Conservation (phyloP, 2,888 invertebrate genomes). For the Amphimallon solstitiale region DNA sequence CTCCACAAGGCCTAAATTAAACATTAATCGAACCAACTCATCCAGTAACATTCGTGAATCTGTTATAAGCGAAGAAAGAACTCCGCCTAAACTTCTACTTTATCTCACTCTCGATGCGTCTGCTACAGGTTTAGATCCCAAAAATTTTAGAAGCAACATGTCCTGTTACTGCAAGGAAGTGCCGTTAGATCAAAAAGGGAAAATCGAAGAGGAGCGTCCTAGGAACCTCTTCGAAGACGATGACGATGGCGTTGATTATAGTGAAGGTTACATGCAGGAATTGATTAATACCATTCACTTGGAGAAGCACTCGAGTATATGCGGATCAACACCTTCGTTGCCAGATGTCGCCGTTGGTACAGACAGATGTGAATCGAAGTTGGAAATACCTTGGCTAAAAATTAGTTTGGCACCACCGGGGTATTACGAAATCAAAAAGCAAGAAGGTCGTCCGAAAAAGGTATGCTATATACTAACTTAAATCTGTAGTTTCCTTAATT, state of each 20-base stretch:
- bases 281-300: not conserved
- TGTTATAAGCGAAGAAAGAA: not conserved
- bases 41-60: not conserved
- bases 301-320: not conserved
- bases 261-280: conserved; percentile 13
- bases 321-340: conserved; percentile 19
- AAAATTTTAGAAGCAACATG: not conserved
- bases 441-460: not conserved
- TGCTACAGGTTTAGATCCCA: conserved; percentile 13
- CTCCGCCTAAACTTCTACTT: not conserved
- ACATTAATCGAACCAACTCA: not conserved
- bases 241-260: conserved; percentile 1
- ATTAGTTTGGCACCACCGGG: conserved; percentile 28
- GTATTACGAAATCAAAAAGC: conserved; percentile 23
- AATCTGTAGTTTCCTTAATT: too few relatives aligned
- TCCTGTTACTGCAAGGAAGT: conserved; percentile 15
- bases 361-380: conserved; percentile 30
- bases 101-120: not conserved
- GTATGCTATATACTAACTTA: too few relatives aligned
- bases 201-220: not conserved
- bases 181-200: not conserved
- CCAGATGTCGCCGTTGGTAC: conserved; percentile 8
- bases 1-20: not conserved
- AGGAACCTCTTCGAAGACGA: conserved; percentile 21
- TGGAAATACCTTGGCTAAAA: conserved; percentile 33